These are phyloP conservation scores for Hypotaenidia philippensis DNA, from an alignment of 2,797 vertebrate genomes.

Conservation along the genomic window DNA sequence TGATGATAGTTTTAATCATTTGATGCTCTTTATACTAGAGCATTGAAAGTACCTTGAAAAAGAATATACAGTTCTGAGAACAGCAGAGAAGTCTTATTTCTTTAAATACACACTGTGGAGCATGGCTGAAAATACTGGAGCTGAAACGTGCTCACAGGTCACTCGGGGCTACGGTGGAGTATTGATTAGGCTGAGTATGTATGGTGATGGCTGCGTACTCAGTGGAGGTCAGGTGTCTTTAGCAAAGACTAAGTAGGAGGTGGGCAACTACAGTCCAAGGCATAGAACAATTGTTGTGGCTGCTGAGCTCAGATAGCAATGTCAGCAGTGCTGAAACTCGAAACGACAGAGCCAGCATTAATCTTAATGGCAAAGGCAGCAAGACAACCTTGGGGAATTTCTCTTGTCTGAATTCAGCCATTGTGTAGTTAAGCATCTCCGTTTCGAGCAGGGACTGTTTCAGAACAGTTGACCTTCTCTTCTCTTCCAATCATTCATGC, in stretches of 20 bases:
- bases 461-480: neutral
- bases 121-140: neutral
- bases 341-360: neutral
- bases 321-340: neutral
- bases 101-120: neutral
- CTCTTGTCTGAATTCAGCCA: accelerated
- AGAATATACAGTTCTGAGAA: neutral
- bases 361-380: neutral
- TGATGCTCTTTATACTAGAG: neutral
- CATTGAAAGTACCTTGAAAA: neutral
- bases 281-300: neutral
- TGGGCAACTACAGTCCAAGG: neutral
- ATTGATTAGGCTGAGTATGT: neutral
- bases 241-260: neutral
- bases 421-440: neutral
- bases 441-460: neutral
- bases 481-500: neutral
- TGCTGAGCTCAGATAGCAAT: neutral
- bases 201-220: neutral
- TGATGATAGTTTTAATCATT: neutral
- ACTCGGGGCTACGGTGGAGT: neutral
- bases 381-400: neutral
- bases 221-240: neutral
- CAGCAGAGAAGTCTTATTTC: neutral
- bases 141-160: neutral